Base-by-base conservation (phyloP, 1,140 invertebrate species). In the Calliphora vicina region DNA sequence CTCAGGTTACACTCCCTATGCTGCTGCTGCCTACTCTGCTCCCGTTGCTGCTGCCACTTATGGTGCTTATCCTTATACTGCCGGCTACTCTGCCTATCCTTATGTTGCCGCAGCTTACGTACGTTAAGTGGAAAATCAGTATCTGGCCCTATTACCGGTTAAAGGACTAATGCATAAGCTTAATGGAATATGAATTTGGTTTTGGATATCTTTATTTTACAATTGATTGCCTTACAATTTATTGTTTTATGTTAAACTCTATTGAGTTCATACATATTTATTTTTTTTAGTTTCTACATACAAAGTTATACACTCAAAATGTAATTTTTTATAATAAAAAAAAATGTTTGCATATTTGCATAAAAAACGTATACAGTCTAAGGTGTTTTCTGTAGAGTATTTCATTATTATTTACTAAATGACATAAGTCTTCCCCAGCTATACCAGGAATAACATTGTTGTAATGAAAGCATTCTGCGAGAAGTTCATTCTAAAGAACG, bases 11-110 rank as follows among this genome's bases (percentile, higher is more conserved):
- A 85, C 90, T 20, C 88, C 90, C 25, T 82, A 84, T 42, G 82
- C 87, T 10, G 84, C 91, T 10, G 10, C 35, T 82, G 89, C 92
- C 17, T 92, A 92, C 86, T 87, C 90, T 23, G 85, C 91, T 23
- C 89, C 90, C 17, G 81, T 85, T 43, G 84, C 87, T 17, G 83
- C 35, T 2, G 35, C 35, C 5, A 35, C 91, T 82, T 85, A 86
- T 82, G 43, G 85, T n/a, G 86, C 87, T 82, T 43, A 85, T n/a
- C 84, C 84, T 15, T 88, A 88, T 83, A 84, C 87, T 13, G 85
- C 87, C 43, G 86, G 88, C 20, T 88, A 90, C 85, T 85, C 87
- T 6, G 87, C 88, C 17, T 86, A 85, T 82, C 88, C 88, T 27
- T 89, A 89, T 84, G 87, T 87, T 78, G 74, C 78, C 71, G 84